Percentiles rank a stretch among this genome's conserved stretches.
These are phyloP conservation scores for Neogale vison DNA, from an alignment of 2,113 vertebrate species.

Conservation along the genomic window DNA sequence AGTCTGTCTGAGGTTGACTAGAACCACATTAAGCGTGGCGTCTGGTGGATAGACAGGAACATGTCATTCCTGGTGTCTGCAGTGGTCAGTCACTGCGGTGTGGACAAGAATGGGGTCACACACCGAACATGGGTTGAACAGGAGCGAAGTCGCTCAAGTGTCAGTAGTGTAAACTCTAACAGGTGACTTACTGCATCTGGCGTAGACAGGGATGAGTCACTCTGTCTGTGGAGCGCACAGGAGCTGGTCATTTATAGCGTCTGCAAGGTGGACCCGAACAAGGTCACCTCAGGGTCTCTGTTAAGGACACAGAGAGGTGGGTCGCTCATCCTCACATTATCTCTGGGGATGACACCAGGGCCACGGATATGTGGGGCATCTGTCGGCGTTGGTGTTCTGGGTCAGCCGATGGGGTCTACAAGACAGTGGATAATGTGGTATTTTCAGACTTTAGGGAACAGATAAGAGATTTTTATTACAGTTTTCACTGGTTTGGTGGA, in stretches of 20 bases:
- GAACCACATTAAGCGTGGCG: not conserved
- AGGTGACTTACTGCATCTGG: not conserved
- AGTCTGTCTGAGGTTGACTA: constrained; percentile 7
- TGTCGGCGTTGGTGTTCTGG: not conserved
- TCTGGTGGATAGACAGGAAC: constrained; percentile 7
- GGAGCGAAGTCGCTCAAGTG: not conserved
- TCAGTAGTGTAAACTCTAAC: not conserved
- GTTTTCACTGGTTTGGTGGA: not conserved
- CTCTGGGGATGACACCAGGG: not conserved
- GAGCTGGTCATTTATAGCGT: not conserved
- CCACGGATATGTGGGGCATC: not conserved
- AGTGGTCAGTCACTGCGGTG: not conserved
- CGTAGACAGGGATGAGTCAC: not conserved
- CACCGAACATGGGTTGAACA: not conserved
- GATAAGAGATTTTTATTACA: not conserved
- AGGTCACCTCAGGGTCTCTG: not conserved
- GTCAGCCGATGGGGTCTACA: not conserved
- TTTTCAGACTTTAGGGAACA: not conserved
- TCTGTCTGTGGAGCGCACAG: not conserved
- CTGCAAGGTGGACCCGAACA: not conserved
- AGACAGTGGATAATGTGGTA: not conserved
- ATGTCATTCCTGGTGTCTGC: constrained; percentile 54
- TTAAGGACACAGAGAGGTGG: not conserved
- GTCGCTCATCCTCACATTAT: not conserved
- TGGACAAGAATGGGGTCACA: not conserved